Evolutionary conservation across 2,888 invertebrate genomes (phyloP).

Genomic region (Pyrrhosoma nymphula): DNA sequence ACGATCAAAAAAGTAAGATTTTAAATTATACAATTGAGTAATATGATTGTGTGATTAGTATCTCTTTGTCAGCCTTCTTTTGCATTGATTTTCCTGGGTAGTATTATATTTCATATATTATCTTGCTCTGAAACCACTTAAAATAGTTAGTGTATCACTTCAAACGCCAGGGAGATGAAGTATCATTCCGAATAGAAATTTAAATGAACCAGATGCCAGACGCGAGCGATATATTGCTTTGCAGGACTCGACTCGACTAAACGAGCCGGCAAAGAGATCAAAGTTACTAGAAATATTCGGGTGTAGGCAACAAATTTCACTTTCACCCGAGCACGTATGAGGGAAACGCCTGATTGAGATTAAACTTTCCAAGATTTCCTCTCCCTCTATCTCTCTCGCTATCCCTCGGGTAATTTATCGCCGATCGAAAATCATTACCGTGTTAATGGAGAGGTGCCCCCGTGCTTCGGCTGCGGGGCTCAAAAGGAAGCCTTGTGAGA

Average conservation of each 20-base stretch:
- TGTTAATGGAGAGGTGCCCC: conserved; percentile 64
- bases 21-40: too few relatives aligned
- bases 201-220: not conserved
- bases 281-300: not conserved
- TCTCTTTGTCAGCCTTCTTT: not conserved
- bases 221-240: not conserved
- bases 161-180: not conserved
- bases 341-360: conserved; percentile 47
- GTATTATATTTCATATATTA: too few relatives aligned
- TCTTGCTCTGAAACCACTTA: not conserved
- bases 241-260: not conserved
- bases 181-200: not conserved
- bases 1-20: too few relatives aligned
- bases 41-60: not conserved
- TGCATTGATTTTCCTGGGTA: too few relatives aligned
- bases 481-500: not conserved
- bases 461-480: conserved; percentile 39
- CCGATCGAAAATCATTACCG: conserved; percentile 62
- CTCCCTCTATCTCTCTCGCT: not conserved
- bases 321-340: conserved; percentile 58
- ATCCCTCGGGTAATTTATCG: conserved; percentile 45
- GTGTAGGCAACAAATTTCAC: conserved; percentile 33
- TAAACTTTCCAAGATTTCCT: conserved; percentile 26
- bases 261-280: not conserved
- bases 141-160: not conserved